Base-by-base conservation (phyloP, 2,888 invertebrate species). In the Aradus depressus region DNA sequence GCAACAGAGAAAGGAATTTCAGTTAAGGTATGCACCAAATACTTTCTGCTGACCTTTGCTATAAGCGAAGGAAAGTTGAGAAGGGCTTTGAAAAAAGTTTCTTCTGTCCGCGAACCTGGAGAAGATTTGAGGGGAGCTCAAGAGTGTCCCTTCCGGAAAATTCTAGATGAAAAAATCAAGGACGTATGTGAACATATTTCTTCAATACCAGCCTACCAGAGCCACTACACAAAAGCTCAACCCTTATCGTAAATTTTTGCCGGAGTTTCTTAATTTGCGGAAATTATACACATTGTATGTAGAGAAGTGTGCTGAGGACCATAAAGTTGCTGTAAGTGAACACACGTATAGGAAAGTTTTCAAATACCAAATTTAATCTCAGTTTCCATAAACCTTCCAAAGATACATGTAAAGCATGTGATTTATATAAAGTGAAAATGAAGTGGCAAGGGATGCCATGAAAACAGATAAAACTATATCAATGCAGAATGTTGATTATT, bases 271-370 rank as follows among this genome's bases (percentile, higher is more conserved):
- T 12, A 51, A 41, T 42, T 31, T 51, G 22, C 28, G 34, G 18
- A 50, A 25, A 26, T 44, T 53, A 50, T 53, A 37, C 41, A 39
- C 21, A 12, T 23, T 53, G 43, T 50, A 53, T 28, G 25, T 42
- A 14, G 5, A 25, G 28, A 49, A 25, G 44, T 32, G 16, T n/a
- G n/a, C n/a, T n/a, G n/a, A n/a, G n/a, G n/a, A n/a, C n/a, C n/a
- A n/a, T n/a, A 51, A 26, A 35, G 34, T 21, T 19, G 43, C 51
- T 25, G 48, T 51, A 23, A 35, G 42, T 16, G 53, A 58, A 53
- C 48, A 56, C 14, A 59, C 53, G 18, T 60, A 60, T 38, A 43
- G 56, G n/a, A 38, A 55, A 45, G 50, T 55, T 12, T 58, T 59
- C 43, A 53, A 53, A n/a, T 44, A 21, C 12, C 4, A 44, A n/a